These are phyloP conservation scores for Aleadryas rufinucha DNA, from an alignment of 2,113 vertebrate species.

Conservation along the genomic window DNA sequence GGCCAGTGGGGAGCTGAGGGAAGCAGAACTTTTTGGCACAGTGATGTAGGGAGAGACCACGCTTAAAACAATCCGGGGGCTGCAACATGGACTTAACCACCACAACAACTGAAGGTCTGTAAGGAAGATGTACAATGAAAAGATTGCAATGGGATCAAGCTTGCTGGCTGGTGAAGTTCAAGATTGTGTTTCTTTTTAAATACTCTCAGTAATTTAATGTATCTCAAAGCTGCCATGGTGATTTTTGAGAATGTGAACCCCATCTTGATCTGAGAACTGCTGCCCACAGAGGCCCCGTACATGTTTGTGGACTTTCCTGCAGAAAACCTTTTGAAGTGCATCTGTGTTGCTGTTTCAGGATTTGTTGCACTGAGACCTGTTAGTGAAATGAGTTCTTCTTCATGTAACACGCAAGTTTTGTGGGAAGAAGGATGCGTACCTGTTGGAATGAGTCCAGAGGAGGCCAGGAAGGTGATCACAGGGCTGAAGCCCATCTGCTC, in stretches of 20 bases:
- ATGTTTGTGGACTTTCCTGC: background rate
- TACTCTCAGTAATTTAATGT: background rate
- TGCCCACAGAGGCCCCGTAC: rapidly evolving
- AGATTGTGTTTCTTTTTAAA: background rate
- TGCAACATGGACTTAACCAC: too few species aligned
- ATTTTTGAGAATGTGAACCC: background rate
- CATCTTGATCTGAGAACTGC: background rate
- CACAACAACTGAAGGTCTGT: too few species aligned
- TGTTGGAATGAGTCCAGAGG: background rate
- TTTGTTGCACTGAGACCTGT: background rate
- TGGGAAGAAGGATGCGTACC: background rate
- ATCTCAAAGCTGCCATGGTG: too few species aligned
- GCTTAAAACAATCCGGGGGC: too few species aligned
- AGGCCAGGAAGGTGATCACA: background rate
- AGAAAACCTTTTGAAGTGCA: background rate
- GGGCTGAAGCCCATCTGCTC: too few species aligned
- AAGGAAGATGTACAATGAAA: background rate
- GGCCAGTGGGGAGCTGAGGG: too few species aligned
- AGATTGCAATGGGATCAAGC: background rate
- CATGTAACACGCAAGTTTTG: background rate
- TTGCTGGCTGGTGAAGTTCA: background rate
- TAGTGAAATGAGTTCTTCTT: background rate
- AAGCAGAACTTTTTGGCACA: too few species aligned
- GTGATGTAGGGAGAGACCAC: too few species aligned
- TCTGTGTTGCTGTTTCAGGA: rapidly evolving